Evolutionary conservation across 2,113 vertebrate genomes (phyloP).

Genomic region (Budorcas taxicolor): DNA sequence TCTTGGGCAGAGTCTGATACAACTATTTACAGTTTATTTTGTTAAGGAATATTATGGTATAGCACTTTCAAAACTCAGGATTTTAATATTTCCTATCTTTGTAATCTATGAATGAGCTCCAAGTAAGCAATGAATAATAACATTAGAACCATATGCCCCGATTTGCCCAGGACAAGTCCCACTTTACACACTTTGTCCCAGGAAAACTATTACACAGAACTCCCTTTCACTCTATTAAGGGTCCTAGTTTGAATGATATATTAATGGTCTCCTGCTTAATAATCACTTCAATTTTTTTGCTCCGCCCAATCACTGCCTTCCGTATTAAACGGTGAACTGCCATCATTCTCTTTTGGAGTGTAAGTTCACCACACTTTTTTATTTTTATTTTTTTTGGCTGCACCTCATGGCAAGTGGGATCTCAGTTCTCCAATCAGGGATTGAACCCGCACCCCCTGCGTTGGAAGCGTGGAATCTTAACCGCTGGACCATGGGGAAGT

Average conservation of each 20-base stretch:
- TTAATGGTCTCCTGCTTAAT: neutral
- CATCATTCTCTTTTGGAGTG: neutral
- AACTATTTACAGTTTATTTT: neutral
- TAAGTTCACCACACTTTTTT: neutral
- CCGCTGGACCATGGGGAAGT: neutral
- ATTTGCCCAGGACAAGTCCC: neutral
- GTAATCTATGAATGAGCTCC: neutral
- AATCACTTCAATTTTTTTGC: neutral
- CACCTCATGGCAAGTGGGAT: neutral
- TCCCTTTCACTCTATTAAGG: neutral
- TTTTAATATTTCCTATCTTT: neutral
- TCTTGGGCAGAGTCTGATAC: neutral
- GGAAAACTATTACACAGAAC: neutral
- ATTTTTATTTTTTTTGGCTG: neutral
- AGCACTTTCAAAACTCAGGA: neutral
- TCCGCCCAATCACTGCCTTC: neutral
- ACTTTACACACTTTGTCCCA: neutral
- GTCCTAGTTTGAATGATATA: neutral
- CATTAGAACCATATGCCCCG: neutral
- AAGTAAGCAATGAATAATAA: neutral
- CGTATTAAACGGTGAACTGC: neutral
- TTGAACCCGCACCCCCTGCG: fast-evolving
- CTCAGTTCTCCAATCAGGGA: neutral
- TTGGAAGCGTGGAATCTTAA: neutral
- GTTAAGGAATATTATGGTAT: neutral